Evolutionary conservation across 2,113 vertebrate species (phyloP).

Genomic region (Willisornis vidua): DNA sequence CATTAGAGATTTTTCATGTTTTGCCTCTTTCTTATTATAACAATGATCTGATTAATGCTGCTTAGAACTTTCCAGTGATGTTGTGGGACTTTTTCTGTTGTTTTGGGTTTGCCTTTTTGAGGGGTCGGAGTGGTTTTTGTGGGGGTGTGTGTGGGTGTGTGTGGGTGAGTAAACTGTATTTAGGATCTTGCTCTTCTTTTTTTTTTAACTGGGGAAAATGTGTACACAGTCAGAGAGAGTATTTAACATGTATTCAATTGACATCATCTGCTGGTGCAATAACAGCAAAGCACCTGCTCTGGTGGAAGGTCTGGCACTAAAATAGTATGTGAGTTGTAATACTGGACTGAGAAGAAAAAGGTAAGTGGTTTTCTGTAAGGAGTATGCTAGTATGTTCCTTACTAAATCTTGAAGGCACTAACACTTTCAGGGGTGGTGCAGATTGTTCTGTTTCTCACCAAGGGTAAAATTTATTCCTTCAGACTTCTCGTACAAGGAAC

Average conservation of each 20-base stretch:
- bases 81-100: rapidly evolving
- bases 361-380: neutral
- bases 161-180: neutral
- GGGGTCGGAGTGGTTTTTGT: neutral
- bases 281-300: neutral
- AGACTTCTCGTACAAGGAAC: rapidly evolving
- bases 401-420: neutral
- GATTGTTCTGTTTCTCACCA: neutral
- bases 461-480: neutral
- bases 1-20: neutral
- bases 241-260: neutral
- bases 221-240: neutral
- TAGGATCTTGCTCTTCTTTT: neutral
- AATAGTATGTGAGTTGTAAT: neutral
- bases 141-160: neutral
- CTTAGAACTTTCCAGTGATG: neutral
- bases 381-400: neutral
- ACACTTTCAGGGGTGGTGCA: neutral
- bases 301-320: neutral
- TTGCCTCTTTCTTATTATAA: neutral
- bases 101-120: neutral
- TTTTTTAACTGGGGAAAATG: neutral
- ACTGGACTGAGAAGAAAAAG: neutral
- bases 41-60: neutral
- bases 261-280: neutral